Base-by-base conservation (phyloP, 2,797 vertebrate species). In the Argyrosomus regius region DNA sequence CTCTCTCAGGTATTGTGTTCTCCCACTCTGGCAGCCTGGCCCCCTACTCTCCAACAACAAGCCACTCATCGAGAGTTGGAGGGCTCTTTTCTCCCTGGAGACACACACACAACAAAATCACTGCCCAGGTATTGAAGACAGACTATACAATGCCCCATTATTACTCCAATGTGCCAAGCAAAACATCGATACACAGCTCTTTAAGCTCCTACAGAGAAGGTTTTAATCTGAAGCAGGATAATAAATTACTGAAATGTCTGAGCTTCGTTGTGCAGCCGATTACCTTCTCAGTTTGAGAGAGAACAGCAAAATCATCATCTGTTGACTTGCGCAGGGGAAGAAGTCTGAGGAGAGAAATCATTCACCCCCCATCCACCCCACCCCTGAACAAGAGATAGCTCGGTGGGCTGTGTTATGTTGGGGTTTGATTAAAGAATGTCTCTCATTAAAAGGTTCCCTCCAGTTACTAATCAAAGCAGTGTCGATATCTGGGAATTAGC, bases 371-470 rank as follows among this genome's bases (percentile, higher is more conserved):
- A 39, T 39, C 12, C 53, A 43, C 43, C 58, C 77, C 41, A 61
- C 68, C 56, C 63, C 69, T 48, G 35, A 77, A 78, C 14, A 69
- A 80, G 66, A 80, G 68, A 81, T 83, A 43, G 60, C 87, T 87
- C 49, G 61, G 85, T 82, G 83, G 78, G 89, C 75, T 86, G 69
- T 87, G 80, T 92, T 92, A 92, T 89, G 89, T 84, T 83, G 87
- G 86, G 88, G 77, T 91, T 94, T 94, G 91, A 93, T 95, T 93
- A 92, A 93, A 93, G 87, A 93, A 93, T 80, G 74, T 60, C 75
- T 81, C 91, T 96, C 92, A 94, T 95, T 95, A 94, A 95, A 95
- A 95, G 89, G 75, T 91, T 89, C 93, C 94, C 93, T 91, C 92
- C 89, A 92, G 94, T 94, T 92, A 90, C 88, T 91, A 95, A 94